These are phyloP conservation scores for Narcine bancroftii DNA, from an alignment of 2,113 vertebrate species.

Conservation along the genomic window DNA sequence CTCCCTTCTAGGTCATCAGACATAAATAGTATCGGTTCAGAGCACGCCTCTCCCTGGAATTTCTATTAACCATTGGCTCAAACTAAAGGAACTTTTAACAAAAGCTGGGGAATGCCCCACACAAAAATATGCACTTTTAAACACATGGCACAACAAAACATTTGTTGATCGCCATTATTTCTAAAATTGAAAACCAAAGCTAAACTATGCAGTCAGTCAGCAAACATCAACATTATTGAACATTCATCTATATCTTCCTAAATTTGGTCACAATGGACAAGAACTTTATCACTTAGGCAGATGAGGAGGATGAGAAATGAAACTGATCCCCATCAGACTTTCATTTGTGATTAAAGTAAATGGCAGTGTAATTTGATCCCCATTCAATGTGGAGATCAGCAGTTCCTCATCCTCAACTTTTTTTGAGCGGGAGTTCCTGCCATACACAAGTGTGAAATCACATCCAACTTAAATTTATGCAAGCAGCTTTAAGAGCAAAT, in stretches of 20 bases:
- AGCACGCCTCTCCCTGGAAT: slow-evolving; percentile 21
- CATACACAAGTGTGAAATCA: not conserved
- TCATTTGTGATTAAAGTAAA: not conserved
- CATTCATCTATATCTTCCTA: not conserved
- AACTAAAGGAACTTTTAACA: slow-evolving; percentile 8
- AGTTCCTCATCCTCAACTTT: not conserved
- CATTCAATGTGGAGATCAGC: not conserved
- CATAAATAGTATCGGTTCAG: not conserved
- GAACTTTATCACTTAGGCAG: not conserved
- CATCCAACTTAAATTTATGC: not conserved
- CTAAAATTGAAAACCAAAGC: not conserved
- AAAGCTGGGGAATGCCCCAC: not conserved
- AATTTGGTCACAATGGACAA: not conserved
- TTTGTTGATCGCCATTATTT: not conserved
- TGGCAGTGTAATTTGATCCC: not conserved
- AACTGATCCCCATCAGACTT: not conserved
- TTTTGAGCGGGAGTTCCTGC: not conserved
- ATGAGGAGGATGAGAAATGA: not conserved
- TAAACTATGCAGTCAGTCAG: too few species aligned
- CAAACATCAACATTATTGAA: too few species aligned
- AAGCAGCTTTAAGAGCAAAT: not conserved
- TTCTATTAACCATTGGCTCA: not conserved
- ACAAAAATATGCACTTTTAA: not conserved
- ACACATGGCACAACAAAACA: too few species aligned
- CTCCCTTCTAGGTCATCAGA: not conserved